These are phyloP conservation scores for Clarias macrocephalus DNA, from an alignment of 2,113 vertebrate species.

Conservation along the genomic window DNA sequence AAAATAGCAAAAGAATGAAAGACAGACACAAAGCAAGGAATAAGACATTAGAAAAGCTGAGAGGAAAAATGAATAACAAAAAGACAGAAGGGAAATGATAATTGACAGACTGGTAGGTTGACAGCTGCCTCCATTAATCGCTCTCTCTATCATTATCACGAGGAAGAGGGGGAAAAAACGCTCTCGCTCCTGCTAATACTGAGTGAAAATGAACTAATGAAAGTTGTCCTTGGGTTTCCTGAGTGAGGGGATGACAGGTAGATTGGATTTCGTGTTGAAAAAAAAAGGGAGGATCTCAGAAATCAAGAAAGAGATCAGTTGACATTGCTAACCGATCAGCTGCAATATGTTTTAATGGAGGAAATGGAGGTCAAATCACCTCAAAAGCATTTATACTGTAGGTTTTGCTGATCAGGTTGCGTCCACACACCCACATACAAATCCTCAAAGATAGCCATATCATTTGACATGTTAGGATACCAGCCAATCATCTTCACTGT, in stretches of 20 bases:
- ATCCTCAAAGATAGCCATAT: not conserved
- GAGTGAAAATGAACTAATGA: conserved; percentile 43
- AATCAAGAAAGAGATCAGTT: not conserved
- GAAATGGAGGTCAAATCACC: not conserved
- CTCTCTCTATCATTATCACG: not conserved
- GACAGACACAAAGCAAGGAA: not conserved
- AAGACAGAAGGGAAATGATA: conserved; percentile 9
- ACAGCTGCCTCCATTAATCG: conserved; percentile 22
- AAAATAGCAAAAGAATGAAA: not conserved
- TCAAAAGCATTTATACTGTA: not conserved
- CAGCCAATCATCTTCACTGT: not conserved
- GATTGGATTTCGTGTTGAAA: conserved; percentile 20
- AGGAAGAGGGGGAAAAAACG: not conserved
- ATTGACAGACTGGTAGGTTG: conserved; percentile 10
- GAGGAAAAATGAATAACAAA: not conserved
- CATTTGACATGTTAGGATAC: not conserved
- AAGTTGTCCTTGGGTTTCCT: conserved; percentile 41
- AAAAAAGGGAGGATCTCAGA: not conserved
- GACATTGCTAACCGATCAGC: not conserved
- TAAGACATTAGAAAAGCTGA: not conserved
- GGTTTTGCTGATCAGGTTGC: not conserved
- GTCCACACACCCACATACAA: not conserved
- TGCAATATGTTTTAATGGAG: not conserved
- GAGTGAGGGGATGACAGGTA: conserved; percentile 26
- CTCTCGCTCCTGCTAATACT: not conserved